These are phyloP conservation scores for Anodontia alba DNA, from an alignment of 2,888 invertebrate genomes.

Conservation along the genomic window DNA sequence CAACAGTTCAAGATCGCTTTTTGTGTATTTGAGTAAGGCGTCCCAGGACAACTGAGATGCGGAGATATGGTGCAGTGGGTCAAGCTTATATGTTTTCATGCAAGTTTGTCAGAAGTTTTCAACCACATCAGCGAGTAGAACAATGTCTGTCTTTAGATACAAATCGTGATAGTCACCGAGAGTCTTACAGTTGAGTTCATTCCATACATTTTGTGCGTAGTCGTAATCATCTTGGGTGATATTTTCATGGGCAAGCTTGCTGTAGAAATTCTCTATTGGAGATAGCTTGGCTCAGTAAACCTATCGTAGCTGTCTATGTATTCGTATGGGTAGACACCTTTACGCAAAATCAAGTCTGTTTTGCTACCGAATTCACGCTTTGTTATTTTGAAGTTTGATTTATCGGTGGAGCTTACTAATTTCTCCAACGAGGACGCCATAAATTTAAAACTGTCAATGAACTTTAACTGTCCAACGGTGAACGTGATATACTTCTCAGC, in stretches of 20 bases:
- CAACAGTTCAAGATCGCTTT: conserved; percentile 70
- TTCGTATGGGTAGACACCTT: too few relatives aligned
- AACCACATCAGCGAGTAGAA: conserved; percentile 78
- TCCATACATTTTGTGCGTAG: conserved; percentile 50
- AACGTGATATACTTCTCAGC: conserved; percentile 12
- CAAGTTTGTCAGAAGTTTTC: conserved; percentile 75
- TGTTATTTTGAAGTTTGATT: too few relatives aligned
- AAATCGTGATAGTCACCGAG: conserved; percentile 55
- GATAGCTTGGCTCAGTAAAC: conserved; percentile 1
- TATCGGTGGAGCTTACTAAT: too few relatives aligned
- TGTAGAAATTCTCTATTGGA: neutral
- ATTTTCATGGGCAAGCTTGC: conserved; percentile 1
- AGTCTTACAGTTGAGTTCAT: conserved; percentile 50
- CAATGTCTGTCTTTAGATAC: conserved; percentile 70
- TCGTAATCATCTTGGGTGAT: too few relatives aligned
- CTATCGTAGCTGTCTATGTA: too few relatives aligned
- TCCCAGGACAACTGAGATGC: conserved; percentile 31
- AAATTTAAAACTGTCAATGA: conserved; percentile 6
- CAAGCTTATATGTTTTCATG: conserved; percentile 66
- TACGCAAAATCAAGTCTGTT: too few relatives aligned
- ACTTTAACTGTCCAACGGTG: neutral
- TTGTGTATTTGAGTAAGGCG: conserved; percentile 40
- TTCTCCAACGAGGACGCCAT: too few relatives aligned
- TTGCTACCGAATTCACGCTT: too few relatives aligned
- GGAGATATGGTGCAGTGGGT: conserved; percentile 25